phyloP scores from a whole-genome alignment of 2,113 vertebrate genomes.

The Percopsis transmontana region DNA sequence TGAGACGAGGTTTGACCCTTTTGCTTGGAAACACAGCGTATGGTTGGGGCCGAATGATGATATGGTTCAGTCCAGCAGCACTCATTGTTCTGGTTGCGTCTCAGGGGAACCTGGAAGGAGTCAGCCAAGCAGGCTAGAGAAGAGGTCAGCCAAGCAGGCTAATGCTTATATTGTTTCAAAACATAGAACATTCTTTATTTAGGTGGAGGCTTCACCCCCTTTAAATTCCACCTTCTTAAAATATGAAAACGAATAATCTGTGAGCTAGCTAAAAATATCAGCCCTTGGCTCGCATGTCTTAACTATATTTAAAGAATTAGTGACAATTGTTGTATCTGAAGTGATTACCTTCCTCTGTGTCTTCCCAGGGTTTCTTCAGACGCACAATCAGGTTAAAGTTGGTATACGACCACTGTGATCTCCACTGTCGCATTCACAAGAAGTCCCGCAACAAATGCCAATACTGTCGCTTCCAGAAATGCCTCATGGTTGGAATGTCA shows the following conservation, averaged over 20 bases:
- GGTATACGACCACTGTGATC: constrained; percentile 93
- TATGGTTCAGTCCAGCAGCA: constrained; percentile 39
- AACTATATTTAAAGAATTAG: too few relatives aligned
- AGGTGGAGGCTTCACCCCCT: constrained; percentile 65
- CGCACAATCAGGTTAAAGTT: constrained; percentile 95
- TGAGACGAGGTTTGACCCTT: not conserved
- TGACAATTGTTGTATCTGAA: not conserved
- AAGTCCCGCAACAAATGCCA: constrained; percentile 99
- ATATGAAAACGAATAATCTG: constrained; percentile 57
- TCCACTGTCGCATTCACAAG: constrained; percentile 97
- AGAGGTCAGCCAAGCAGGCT: constrained; percentile 76
- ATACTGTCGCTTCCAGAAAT: constrained; percentile 99
- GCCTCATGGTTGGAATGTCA: constrained; percentile 97
- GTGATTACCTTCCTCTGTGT: constrained; percentile 8
- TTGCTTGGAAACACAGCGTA: constrained; percentile 14
- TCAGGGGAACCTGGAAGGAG: constrained; percentile 59
- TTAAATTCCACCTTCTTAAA: constrained; percentile 74
- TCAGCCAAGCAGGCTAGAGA: constrained; percentile 69
- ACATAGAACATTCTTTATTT: constrained; percentile 76
- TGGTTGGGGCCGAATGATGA: constrained; percentile 41
- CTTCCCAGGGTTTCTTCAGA: constrained; percentile 91
- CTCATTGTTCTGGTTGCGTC: constrained; percentile 67
- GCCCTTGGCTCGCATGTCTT: too few relatives aligned
- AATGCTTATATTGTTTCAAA: constrained; percentile 74
- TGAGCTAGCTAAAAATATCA: constrained; percentile 1